A percentile compares a stretch with the other conserved stretches of the same genome.
Conservation (phyloP, 2,113 vertebrate species). For the Notarius lentiginosus region DNA sequence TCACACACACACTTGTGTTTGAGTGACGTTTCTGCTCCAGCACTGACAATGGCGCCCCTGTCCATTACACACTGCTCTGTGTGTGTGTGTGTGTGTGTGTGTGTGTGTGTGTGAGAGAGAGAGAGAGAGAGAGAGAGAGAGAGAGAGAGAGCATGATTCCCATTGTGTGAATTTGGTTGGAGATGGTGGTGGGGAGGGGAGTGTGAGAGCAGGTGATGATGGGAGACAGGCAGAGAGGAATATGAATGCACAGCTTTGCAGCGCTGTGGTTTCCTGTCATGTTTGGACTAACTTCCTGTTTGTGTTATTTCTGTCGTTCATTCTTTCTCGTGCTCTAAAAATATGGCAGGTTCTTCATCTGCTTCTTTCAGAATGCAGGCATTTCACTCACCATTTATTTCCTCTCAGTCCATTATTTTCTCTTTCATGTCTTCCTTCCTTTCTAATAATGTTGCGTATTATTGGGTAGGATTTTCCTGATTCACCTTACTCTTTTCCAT, state of each 20-base stretch:
- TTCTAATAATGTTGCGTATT: background rate
- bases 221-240: slow-evolving; percentile 43
- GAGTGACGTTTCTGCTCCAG: background rate
- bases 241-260: slow-evolving; percentile 57
- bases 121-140: no score
- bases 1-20: background rate
- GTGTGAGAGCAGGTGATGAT: slow-evolving; percentile 46
- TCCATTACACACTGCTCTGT: background rate
- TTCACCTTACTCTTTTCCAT: background rate
- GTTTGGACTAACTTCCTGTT: slow-evolving; percentile 71
- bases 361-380: background rate
- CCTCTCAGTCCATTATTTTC: background rate
- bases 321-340: slow-evolving; percentile 49
- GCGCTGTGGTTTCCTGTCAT: slow-evolving; percentile 68
- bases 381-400: slow-evolving; percentile 15
- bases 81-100: background rate
- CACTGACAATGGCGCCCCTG: background rate
- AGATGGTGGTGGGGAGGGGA: slow-evolving; percentile 8
- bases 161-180: background rate
- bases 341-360: slow-evolving; percentile 21
- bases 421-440: background rate
- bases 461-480: background rate
- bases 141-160: background rate
- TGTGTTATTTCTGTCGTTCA: slow-evolving; percentile 67
- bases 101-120: no score